phyloP scores from a whole-genome alignment of 2,797 vertebrate species.

The Chaetophractus vellerosus region DNA sequence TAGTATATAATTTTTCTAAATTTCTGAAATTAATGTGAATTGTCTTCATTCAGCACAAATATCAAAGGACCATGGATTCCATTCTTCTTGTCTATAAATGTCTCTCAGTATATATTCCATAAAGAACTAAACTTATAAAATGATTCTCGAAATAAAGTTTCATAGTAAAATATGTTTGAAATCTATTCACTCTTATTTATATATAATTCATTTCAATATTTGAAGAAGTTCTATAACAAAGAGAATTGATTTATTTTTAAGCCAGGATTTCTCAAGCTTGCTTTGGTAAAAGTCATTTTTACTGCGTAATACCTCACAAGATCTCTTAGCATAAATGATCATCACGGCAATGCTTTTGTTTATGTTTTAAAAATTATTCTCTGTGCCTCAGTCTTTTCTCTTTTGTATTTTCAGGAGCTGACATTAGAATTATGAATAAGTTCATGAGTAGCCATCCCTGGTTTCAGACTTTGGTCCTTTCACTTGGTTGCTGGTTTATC shows the following conservation, averaged over 20 bases:
- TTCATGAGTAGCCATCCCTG: not conserved
- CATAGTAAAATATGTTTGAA: not conserved
- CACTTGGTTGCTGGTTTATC: not conserved
- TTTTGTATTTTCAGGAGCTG: not conserved
- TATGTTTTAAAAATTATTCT: conserved; percentile 4
- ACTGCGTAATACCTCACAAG: not conserved
- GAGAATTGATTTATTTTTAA: not conserved
- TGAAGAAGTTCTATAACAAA: not conserved
- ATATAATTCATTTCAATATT: not conserved
- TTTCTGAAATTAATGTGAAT: not conserved
- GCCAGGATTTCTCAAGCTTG: not conserved
- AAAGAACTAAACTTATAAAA: not conserved
- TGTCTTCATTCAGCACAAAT: not conserved
- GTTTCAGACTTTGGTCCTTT: not conserved
- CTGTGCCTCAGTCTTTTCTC: not conserved
- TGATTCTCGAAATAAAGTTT: not conserved
- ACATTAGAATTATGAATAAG: not conserved
- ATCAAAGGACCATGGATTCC: not conserved
- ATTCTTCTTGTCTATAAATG: not conserved
- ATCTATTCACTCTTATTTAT: not conserved
- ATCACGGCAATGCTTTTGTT: not conserved
- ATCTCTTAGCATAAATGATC: not conserved
- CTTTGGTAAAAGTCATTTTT: not conserved
- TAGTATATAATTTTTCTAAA: not conserved
- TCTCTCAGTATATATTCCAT: not conserved